Evolutionary conservation across 2,113 vertebrate species (phyloP), one percentile per base, ranked within the genome.

Genomic region (Ageneiosus marmoratus): DNA sequence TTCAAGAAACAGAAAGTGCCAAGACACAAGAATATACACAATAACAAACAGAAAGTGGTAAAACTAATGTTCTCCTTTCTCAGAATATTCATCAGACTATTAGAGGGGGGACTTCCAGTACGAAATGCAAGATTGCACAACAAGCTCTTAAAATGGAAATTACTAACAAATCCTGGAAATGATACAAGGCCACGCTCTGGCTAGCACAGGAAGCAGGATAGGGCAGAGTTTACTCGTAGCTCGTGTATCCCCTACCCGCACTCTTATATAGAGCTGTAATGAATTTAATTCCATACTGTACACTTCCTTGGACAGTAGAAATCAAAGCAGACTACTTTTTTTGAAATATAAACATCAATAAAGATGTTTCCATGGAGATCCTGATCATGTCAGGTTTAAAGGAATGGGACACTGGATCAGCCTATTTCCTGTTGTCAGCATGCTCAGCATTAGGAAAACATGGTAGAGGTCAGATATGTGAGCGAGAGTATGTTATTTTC

Each of bases 91-190:
- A 18, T 72, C 24, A 50, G 13, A n/a, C 12, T 5, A 5, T 9
- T 24, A 79, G 84, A 1, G 7, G 12, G 29, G 84, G 86, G 85
- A 76, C 86, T 89, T 88, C 81, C 41, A 84, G 22, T 5, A 83
- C 74, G 51, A 55, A 84, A 69, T 73, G 16, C 53, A 84, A 75
- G 51, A 81, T 74, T 82, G 76, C 69, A 87, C 88, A 90, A 82
- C 75, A 83, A 81, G 37, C 16, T 22, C 81, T 53, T 84, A 88
- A 86, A 77, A 88, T 73, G 88, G 80, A 90, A 90, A 90, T 85
- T 84, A 75, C 78, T 62, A 84, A 89, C 81, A 91, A 88, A 91
- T 87, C 69, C 84, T 78, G 82, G 88, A 92, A 91, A 90, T 87
- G 24, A 86, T 73, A 80, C 75, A 34, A 84, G 77, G 69, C 73